Percentiles rank a stretch among this genome's conserved stretches.
phyloP scores from a whole-genome alignment of 2,797 vertebrate species.

The Octomys mimax region DNA sequence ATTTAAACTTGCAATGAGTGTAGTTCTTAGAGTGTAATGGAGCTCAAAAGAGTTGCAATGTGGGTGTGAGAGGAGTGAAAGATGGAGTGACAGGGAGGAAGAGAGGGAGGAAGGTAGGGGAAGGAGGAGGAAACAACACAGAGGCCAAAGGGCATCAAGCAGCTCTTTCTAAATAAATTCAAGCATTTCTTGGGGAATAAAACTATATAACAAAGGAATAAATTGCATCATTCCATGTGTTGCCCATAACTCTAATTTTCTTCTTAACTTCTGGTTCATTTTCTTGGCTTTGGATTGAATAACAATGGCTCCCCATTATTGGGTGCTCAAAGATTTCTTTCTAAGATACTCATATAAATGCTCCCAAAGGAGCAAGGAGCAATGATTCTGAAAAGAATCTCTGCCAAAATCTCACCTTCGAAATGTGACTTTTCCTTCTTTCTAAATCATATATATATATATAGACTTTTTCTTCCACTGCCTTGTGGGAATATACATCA shows the following conservation, averaged over 20 bases:
- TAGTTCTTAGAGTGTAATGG: background rate
- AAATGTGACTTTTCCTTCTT: conserved; percentile 87
- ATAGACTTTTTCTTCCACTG: conserved; percentile 67
- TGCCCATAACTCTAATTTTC: conserved; percentile 44
- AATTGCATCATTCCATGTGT: conserved; percentile 6
- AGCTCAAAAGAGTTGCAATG: background rate
- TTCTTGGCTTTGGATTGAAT: conserved; percentile 45
- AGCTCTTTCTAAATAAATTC: conserved; percentile 10
- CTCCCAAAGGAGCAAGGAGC: conserved; percentile 56
- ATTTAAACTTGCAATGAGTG: background rate
- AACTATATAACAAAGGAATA: background rate
- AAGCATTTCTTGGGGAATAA: conserved; percentile 41
- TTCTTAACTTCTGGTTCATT: conserved; percentile 40
- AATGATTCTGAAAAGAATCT: conserved; percentile 76
- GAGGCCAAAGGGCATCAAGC: conserved; percentile 3
- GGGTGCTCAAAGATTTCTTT: conserved; percentile 47
- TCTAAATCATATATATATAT: conserved; percentile 38
- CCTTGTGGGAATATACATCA: conserved; percentile 89
- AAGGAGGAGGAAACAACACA: background rate
- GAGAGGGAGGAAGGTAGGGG: background rate
- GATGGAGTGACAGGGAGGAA: too few species aligned
- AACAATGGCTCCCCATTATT: background rate
- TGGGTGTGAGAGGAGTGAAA: background rate
- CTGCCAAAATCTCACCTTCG: conserved; percentile 84
- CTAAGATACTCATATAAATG: conserved; percentile 60